These are phyloP conservation scores for Oenanthe melanoleuca DNA, from an alignment of 2,113 vertebrate genomes.

Conservation along the genomic window DNA sequence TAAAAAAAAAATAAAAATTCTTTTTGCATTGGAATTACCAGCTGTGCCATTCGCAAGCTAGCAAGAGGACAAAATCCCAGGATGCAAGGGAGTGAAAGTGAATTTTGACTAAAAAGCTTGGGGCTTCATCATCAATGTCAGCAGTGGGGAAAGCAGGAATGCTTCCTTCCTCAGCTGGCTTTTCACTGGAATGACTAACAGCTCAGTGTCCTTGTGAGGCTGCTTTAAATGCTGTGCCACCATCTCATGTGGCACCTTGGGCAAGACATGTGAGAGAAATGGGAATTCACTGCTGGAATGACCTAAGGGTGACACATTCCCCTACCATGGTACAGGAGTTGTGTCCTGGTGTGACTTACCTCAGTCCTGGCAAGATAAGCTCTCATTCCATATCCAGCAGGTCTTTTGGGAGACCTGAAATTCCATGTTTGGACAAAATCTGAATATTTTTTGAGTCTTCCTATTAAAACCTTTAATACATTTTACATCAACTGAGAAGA, in stretches of 20 bases:
- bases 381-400: neutral
- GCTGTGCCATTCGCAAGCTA: neutral
- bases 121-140: neutral
- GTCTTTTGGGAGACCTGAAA: neutral
- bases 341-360: rapidly evolving
- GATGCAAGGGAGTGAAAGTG: neutral
- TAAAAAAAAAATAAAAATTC: neutral
- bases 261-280: neutral
- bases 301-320: neutral
- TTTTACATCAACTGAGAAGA: neutral
- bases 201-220: neutral
- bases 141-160: neutral
- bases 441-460: neutral
- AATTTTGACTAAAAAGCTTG: neutral
- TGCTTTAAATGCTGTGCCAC: neutral
- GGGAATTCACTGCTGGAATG: neutral
- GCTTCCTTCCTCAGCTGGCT: neutral
- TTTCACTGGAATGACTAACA: neutral
- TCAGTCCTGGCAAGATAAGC: neutral
- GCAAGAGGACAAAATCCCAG: neutral
- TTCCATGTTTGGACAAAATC: neutral
- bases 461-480: neutral
- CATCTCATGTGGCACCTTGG: neutral
- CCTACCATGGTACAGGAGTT: neutral
- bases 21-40: neutral